A percentile compares a stretch with the other conserved stretches of the same genome.
phyloP scores from a whole-genome alignment of 2,888 invertebrate species.

The Tinea semifulvella region DNA sequence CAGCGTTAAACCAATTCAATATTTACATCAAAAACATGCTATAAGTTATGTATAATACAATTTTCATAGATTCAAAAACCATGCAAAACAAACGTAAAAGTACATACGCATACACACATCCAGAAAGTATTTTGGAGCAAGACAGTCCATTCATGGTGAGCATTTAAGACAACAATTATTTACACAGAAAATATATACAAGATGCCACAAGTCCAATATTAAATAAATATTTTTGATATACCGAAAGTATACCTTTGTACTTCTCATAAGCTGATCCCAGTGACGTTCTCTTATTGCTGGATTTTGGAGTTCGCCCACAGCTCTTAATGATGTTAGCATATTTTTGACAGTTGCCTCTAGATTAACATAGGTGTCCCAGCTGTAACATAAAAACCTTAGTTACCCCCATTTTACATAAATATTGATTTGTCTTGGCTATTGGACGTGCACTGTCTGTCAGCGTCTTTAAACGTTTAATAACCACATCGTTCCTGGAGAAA shows the following conservation, averaged over 20 bases:
- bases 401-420: too few species aligned
- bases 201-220: constrained; percentile 14
- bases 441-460: too few species aligned
- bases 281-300: constrained; percentile 95
- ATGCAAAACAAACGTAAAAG: constrained; percentile 12
- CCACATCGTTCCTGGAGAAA: too few species aligned
- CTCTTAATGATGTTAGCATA: constrained; percentile 93
- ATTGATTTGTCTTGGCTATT: too few species aligned
- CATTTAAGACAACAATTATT: not conserved
- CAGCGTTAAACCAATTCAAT: too few species aligned
- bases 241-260: constrained; percentile 80
- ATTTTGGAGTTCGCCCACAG: constrained; percentile 95
- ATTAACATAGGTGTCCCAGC: constrained; percentile 90
- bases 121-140: constrained; percentile 17
- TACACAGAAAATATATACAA: constrained; percentile 19
- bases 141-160: constrained; percentile 16
- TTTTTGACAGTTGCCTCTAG: constrained; percentile 94
- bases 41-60: too few species aligned
- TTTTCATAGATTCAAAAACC: too few species aligned
- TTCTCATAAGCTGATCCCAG: constrained; percentile 96
- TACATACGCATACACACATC: constrained; percentile 16
- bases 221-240: constrained; percentile 21
- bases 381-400: too few species aligned
- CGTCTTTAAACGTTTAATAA: too few species aligned
- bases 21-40: too few species aligned